A percentile compares a stretch with the other conserved stretches of the same genome.
phyloP scores from a whole-genome alignment of 2,888 invertebrate species.

The Andrena haemorrhoa region DNA sequence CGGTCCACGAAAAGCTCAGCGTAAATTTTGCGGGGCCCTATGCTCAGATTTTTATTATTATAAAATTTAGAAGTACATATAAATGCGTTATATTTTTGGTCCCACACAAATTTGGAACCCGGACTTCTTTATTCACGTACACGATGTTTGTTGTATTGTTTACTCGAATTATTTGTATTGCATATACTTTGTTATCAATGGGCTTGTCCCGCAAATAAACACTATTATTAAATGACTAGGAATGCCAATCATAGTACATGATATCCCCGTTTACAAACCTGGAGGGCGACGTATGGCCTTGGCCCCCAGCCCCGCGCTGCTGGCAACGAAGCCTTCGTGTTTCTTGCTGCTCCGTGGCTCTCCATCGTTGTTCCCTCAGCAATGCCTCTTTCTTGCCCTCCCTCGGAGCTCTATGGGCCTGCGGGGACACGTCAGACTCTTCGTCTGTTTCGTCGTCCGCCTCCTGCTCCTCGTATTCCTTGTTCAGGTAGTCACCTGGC shows the following conservation, averaged over 20 bases:
- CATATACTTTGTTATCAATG: no score
- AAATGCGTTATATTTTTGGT: no score
- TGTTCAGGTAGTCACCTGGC: slow-evolving; percentile 64
- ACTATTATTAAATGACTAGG: neutral
- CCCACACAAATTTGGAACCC: no score
- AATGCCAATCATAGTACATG: neutral
- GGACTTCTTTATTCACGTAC: no score
- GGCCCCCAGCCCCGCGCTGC: slow-evolving; percentile 46
- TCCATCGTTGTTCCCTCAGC: slow-evolving; percentile 55
- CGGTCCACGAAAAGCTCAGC: no score
- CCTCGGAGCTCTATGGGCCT: slow-evolving; percentile 39
- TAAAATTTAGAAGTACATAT: no score
- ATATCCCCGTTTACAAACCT: slow-evolving; percentile 51
- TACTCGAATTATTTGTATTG: no score
- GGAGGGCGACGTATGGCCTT: slow-evolving; percentile 45
- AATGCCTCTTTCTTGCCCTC: slow-evolving; percentile 46
- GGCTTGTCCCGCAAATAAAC: neutral
- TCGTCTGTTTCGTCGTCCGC: slow-evolving; percentile 77
- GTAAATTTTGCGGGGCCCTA: no score
- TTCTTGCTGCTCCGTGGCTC: slow-evolving; percentile 52
- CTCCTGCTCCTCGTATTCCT: slow-evolving; percentile 76
- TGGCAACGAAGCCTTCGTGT: slow-evolving; percentile 55
- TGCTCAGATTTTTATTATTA: no score
- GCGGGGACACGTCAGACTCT: slow-evolving; percentile 69
- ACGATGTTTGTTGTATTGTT: no score